phyloP scores from a whole-genome alignment of 1,140 invertebrate species.

The Ceratosolen solmsi region DNA sequence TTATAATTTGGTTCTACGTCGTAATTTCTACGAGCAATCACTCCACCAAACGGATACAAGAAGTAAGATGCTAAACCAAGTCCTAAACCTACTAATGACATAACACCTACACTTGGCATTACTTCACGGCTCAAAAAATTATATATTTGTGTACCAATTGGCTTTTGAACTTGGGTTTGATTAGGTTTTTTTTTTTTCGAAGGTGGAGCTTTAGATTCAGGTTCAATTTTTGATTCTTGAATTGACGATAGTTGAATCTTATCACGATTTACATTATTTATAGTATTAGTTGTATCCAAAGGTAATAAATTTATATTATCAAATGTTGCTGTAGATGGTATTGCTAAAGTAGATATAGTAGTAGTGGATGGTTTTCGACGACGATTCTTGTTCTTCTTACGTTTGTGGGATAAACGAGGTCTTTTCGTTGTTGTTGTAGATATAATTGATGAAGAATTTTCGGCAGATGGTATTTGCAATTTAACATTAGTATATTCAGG shows the following conservation, averaged over 20 bases:
- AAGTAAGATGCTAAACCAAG: conserved; percentile 84
- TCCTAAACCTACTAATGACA: conserved; percentile 80
- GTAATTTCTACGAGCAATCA: conserved; percentile 78
- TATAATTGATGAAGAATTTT: conserved; percentile 41
- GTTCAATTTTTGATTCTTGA: conserved; percentile 69
- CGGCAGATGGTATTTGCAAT: conserved; percentile 44
- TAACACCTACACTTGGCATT: conserved; percentile 85
- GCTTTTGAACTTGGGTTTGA: conserved; percentile 71
- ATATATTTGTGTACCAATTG: conserved; percentile 82
- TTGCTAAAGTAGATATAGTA: conserved; percentile 62
- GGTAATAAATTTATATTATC: not conserved
- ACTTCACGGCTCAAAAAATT: conserved; percentile 85
- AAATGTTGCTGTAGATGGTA: conserved; percentile 51
- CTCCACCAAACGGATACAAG: conserved; percentile 81
- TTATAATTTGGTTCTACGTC: conserved; percentile 77
- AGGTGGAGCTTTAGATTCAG: conserved; percentile 70
- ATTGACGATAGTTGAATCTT: conserved; percentile 48
- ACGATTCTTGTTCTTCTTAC: conserved; percentile 77
- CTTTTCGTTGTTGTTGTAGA: conserved; percentile 71
- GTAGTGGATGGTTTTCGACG: conserved; percentile 72
- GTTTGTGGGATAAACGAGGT: conserved; percentile 68
- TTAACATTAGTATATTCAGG: conserved; percentile 61
- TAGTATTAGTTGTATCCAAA: not conserved
- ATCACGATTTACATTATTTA: not conserved
- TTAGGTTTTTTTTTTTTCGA: conserved; percentile 66